Evolutionary conservation across 2,797 vertebrate species (phyloP).

Genomic region (Danio jaintianensis): DNA sequence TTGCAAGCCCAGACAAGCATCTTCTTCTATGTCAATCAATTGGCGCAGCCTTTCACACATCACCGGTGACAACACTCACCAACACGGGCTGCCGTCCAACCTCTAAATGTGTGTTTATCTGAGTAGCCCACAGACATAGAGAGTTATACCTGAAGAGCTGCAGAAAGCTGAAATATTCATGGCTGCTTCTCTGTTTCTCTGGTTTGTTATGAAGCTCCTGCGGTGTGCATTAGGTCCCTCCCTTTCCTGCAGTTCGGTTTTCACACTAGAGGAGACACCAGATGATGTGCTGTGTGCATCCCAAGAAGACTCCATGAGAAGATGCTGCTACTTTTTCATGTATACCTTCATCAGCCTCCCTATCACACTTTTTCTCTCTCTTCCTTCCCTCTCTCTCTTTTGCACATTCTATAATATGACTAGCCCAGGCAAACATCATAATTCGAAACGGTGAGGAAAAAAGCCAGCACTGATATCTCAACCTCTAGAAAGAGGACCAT

Average conservation of each 20-base stretch:
- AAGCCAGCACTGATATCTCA: slow-evolving; percentile 41
- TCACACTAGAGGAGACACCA: not conserved
- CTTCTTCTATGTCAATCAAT: slow-evolving; percentile 45
- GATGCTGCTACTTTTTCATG: not conserved
- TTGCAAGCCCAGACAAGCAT: slow-evolving; percentile 13
- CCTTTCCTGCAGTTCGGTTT: slow-evolving; percentile 28
- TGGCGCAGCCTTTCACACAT: slow-evolving; percentile 32
- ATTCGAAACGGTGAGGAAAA: slow-evolving; percentile 31
- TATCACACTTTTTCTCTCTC: not conserved
- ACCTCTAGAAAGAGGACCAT: slow-evolving; percentile 50
- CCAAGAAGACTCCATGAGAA: not conserved
- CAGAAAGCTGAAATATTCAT: slow-evolving; percentile 64
- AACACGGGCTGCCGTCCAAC: slow-evolving; percentile 1
- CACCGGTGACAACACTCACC: slow-evolving; percentile 11
- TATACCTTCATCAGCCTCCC: not conserved
- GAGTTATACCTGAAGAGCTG: slow-evolving; percentile 37
- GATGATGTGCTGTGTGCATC: not conserved
- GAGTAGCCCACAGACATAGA: slow-evolving; percentile 30
- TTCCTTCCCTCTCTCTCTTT: not conserved
- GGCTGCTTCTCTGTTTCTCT: slow-evolving; percentile 47
- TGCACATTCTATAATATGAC: not conserved
- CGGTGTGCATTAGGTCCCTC: slow-evolving; percentile 21
- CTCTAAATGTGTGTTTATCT: slow-evolving; percentile 35
- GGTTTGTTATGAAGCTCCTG: slow-evolving; percentile 44
- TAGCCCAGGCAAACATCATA: slow-evolving; percentile 8